phyloP scores from a whole-genome alignment of 2,797 vertebrate species.

The Sebastes miniatus region DNA sequence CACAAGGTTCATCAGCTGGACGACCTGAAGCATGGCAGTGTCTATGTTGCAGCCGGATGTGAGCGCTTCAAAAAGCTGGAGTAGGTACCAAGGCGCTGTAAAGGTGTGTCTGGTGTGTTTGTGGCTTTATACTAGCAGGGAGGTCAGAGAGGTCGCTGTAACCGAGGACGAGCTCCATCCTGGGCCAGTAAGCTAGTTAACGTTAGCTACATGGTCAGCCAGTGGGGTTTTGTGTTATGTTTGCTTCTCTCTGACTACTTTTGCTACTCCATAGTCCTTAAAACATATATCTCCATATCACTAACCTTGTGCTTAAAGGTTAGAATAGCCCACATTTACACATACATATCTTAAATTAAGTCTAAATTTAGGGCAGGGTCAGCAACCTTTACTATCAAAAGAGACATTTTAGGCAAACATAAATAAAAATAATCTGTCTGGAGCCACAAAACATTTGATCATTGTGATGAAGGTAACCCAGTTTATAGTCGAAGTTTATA shows the following conservation, averaged over 20 bases:
- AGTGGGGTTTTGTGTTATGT: neutral
- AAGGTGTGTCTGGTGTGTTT: neutral
- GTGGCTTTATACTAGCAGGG: no score
- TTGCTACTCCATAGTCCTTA: neutral
- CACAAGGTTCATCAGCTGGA: conserved; percentile 69
- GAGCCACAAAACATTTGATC: accelerated
- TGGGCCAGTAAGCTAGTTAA: neutral
- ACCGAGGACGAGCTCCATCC: neutral
- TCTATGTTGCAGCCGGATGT: conserved; percentile 81
- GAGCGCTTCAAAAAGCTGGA: conserved; percentile 81
- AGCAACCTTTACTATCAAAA: no score
- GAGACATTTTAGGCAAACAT: no score
- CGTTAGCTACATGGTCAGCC: neutral
- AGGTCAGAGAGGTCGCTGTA: neutral
- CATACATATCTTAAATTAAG: neutral
- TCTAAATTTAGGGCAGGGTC: neutral
- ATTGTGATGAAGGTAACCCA: accelerated
- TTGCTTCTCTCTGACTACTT: neutral
- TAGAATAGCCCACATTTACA: neutral
- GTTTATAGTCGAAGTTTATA: no score
- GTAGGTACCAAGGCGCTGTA: conserved; percentile 71
- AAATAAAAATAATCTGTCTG: no score
- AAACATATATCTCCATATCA: neutral
- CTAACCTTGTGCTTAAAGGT: neutral
- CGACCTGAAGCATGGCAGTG: conserved; percentile 69